Evolutionary conservation across 2,888 invertebrate genomes (phyloP).

Genomic region (Rhamphomyia laevipes): DNA sequence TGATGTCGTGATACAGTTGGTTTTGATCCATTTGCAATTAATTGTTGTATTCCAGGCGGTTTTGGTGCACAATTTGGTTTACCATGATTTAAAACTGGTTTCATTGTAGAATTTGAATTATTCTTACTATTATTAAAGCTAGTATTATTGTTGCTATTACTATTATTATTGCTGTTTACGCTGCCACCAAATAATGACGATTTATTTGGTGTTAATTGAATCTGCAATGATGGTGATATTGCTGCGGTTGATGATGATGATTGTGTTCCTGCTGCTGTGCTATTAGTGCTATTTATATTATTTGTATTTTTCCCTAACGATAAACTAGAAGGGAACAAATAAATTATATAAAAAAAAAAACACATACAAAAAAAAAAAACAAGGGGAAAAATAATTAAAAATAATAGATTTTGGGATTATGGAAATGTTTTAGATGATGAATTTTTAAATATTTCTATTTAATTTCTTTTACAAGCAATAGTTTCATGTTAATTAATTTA

Average conservation of each 20-base stretch:
- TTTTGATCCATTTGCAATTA: conserved; percentile 33
- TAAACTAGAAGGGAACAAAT: conserved; percentile 23
- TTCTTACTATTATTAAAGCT: conserved; percentile 7
- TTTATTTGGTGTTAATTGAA: conserved; percentile 31
- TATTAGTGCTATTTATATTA: conserved; percentile 35
- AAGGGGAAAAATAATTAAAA: background rate
- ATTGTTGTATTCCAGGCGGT: conserved; percentile 49
- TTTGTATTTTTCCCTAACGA: conserved; percentile 34
- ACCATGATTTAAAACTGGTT: conserved; percentile 46
- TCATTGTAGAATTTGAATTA: conserved; percentile 17
- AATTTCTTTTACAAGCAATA: too few species aligned
- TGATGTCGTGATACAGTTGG: conserved; percentile 58
- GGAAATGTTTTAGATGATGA: background rate
- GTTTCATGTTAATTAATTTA: too few species aligned
- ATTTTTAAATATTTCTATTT: background rate
- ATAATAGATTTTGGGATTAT: background rate
- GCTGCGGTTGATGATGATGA: conserved; percentile 14
- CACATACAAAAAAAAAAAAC: conserved; percentile 2
- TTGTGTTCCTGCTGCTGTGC: conserved; percentile 12
- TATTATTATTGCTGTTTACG: conserved; percentile 13
- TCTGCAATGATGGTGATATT: conserved; percentile 17
- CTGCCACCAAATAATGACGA: conserved; percentile 30
- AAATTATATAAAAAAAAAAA: conserved; percentile 1
- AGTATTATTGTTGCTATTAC: conserved; percentile 8
- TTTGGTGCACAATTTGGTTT: conserved; percentile 78